phyloP scores from a whole-genome alignment of 2,888 invertebrate species.

The Morinoia aosen region DNA sequence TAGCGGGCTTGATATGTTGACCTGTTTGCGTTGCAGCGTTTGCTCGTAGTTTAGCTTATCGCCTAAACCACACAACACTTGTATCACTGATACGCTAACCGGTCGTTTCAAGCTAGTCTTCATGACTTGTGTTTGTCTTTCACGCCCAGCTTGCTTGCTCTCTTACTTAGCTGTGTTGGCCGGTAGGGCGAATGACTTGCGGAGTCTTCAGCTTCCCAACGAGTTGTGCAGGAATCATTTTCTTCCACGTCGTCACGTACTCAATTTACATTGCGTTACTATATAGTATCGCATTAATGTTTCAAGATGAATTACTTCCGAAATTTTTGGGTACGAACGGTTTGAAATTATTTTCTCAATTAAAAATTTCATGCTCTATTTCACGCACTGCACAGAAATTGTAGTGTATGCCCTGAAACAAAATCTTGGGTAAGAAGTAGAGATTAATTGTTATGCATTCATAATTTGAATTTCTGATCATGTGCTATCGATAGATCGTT shows the following conservation, averaged over 20 bases:
- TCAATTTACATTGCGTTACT: not conserved
- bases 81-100: conserved; percentile 3
- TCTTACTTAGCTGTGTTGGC: not conserved
- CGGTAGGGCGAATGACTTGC: not conserved
- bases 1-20: not conserved
- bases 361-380: too few species aligned
- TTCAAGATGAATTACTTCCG: not conserved
- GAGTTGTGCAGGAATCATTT: not conserved
- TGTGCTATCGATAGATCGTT: not conserved
- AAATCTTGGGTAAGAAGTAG: too few species aligned
- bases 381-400: too few species aligned
- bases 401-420: too few species aligned
- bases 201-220: not conserved
- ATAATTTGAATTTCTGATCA: not conserved
- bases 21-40: not conserved
- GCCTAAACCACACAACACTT: not conserved
- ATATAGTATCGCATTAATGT: not conserved
- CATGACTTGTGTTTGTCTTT: not conserved
- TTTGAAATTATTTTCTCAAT: too few species aligned
- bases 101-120: not conserved
- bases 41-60: not conserved
- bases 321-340: too few species aligned
- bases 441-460: not conserved
- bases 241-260: not conserved
- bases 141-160: not conserved